A percentile compares a stretch with the other conserved stretches of the same genome.
phyloP scores from a whole-genome alignment of 1,140 invertebrate genomes.

The Frieseomelitta varia region DNA sequence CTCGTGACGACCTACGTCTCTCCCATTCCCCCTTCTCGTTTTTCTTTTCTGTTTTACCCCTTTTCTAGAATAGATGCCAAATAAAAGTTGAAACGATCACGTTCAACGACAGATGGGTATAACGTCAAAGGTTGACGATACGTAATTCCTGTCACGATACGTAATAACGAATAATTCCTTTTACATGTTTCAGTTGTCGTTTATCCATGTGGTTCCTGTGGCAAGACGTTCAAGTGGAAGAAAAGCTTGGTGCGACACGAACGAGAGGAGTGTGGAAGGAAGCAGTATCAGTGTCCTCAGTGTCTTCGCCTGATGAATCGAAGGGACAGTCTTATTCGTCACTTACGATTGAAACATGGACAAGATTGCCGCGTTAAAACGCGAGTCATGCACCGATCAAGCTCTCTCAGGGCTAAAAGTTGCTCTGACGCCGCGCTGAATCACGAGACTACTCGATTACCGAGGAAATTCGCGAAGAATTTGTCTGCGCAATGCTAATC shows the following conservation, averaged over 20 bases:
- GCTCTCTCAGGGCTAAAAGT: not conserved
- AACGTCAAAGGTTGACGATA: not conserved
- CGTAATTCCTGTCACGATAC: not conserved
- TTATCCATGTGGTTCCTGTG: constrained; percentile 72
- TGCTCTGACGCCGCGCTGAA: not conserved
- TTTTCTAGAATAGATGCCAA: accelerated
- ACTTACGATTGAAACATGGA: constrained; percentile 44
- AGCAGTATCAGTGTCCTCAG: not conserved
- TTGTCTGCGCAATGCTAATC: no score
- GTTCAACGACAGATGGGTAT: no score
- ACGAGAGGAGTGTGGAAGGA: constrained; percentile 82
- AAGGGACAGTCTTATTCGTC: constrained; percentile 32
- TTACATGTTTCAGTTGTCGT: constrained; percentile 55
- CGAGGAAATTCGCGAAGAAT: not conserved
- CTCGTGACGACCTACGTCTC: not conserved
- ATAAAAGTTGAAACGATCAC: not conserved
- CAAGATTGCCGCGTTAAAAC: constrained; percentile 42
- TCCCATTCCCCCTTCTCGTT: no score
- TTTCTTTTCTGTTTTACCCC: not conserved
- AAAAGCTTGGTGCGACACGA: constrained; percentile 83
- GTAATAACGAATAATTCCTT: constrained; percentile 9
- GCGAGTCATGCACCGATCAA: not conserved
- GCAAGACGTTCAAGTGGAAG: constrained; percentile 84
- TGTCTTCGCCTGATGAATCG: constrained; percentile 16
- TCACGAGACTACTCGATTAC: not conserved